Percentiles rank a stretch among this genome's conserved stretches.
Evolutionary conservation across 2,113 vertebrate genomes (phyloP).

Genomic region (Dasyprocta punctata): DNA sequence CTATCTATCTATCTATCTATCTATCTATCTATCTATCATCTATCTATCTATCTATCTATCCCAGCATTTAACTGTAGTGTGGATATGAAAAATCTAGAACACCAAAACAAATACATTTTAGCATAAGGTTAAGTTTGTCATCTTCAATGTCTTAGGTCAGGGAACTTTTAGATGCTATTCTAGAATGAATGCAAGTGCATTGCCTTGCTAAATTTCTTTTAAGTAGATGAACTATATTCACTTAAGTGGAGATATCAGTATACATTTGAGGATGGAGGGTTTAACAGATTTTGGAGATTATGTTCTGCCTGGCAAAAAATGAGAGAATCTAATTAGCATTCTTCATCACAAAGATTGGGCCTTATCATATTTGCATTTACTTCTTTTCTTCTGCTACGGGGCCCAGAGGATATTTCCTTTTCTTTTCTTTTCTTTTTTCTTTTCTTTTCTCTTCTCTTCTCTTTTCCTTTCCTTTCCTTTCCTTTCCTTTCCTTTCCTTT

Average conservation of each 20-base stretch:
- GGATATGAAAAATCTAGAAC: background rate
- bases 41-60: background rate
- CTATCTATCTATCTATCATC: background rate
- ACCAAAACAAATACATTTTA: background rate
- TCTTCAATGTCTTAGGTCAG: background rate
- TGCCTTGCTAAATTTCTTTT: background rate
- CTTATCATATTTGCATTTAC: background rate
- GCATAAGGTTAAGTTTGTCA: background rate
- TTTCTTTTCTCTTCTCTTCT: no score
- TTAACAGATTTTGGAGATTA: constrained; percentile 21
- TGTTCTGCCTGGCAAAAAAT: background rate
- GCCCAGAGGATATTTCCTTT: background rate
- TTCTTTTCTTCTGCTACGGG: background rate
- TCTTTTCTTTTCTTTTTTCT: no score
- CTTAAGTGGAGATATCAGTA: background rate
- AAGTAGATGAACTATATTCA: background rate
- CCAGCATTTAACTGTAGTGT: background rate
- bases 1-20: background rate
- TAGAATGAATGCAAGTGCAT: background rate
- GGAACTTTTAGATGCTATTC: constrained; percentile 7
- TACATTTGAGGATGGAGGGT: background rate
- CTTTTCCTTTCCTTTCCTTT: no score
- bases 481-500: no score
- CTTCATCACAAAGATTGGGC: background rate
- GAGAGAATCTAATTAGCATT: constrained; percentile 44